phyloP scores from a whole-genome alignment of 2,113 vertebrate genomes.

The Campylorhamphus procurvoides region DNA sequence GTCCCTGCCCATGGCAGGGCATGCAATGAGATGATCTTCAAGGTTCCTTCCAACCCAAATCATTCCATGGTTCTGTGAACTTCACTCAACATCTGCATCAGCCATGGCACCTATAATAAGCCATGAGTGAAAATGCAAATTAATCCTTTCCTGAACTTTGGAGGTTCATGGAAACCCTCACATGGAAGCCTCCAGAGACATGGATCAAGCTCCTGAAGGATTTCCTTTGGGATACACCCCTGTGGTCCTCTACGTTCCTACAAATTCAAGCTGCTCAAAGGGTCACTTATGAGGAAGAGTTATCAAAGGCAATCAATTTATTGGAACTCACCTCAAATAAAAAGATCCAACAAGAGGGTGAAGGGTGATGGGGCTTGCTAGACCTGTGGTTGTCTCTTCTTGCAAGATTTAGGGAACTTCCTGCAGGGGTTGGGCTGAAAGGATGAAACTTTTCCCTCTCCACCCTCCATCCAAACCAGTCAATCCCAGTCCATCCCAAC shows the following conservation, averaged over 20 bases:
- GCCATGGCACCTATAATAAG: neutral
- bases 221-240: neutral
- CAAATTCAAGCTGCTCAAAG: neutral
- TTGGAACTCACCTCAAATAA: neutral
- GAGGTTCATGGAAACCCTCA: neutral
- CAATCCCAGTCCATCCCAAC: neutral
- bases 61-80: neutral
- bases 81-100: neutral
- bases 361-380: neutral
- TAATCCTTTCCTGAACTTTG: neutral
- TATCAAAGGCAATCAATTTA: neutral
- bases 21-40: fast-evolving
- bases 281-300: neutral
- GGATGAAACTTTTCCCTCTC: neutral
- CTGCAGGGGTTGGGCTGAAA: neutral
- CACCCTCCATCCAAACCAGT: neutral
- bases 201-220: neutral
- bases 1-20: neutral
- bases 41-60: neutral
- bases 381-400: fast-evolving
- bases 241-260: neutral
- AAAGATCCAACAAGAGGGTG: neutral
- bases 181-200: neutral
- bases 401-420: neutral
- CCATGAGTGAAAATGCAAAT: neutral